These are phyloP conservation scores for Drymodes brunneopygia DNA, from an alignment of 2,113 vertebrate genomes.

Conservation along the genomic window DNA sequence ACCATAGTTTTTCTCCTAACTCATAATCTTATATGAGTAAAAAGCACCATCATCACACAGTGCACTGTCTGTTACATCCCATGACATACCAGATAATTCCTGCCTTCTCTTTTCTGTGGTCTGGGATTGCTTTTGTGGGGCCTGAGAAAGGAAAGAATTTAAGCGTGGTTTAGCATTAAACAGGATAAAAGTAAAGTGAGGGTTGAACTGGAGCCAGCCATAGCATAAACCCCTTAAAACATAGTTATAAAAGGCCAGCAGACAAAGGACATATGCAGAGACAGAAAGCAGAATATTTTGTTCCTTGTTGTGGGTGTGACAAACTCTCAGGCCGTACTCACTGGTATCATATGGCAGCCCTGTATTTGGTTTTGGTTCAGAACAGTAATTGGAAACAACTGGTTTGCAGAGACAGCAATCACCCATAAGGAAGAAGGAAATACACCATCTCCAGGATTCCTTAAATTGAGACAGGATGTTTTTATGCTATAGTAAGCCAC, in stretches of 20 bases:
- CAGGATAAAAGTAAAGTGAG: neutral
- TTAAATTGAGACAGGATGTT: conserved; percentile 39
- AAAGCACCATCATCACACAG: neutral
- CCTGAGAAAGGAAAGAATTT: neutral
- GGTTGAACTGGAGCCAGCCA: neutral
- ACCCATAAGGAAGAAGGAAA: neutral
- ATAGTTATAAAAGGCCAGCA: neutral
- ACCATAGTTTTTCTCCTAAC: neutral
- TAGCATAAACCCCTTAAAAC: neutral
- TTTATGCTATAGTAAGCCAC: neutral
- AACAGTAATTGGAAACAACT: conserved; percentile 24
- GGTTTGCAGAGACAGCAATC: neutral
- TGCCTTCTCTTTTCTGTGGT: neutral
- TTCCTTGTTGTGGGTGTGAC: neutral
- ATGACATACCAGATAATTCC: neutral
- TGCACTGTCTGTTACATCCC: neutral
- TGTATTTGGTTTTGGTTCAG: neutral
- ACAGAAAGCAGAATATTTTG: neutral
- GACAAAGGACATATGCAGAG: neutral
- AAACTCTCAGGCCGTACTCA: neutral
- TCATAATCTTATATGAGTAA: neutral
- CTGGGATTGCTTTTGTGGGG: neutral
- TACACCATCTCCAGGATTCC: neutral
- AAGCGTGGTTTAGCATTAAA: neutral
- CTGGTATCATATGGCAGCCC: neutral